phyloP scores from a whole-genome alignment of 2,797 vertebrate species.

The Protonibea diacanthus region DNA sequence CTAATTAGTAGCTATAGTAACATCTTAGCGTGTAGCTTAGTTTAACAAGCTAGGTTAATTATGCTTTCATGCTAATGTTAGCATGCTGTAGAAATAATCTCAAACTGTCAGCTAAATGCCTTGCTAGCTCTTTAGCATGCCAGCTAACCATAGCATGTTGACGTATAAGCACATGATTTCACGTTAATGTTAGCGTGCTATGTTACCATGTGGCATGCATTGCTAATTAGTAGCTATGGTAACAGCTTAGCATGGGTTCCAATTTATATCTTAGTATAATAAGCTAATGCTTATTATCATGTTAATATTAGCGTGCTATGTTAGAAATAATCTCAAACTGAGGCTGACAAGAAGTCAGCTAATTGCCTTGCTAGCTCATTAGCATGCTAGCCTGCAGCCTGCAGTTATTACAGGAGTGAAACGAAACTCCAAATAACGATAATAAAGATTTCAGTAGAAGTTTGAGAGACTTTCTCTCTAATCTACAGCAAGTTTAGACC shows the following conservation, averaged over 20 bases:
- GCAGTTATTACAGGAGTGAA: no score
- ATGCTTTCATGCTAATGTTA: not conserved
- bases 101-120: no score
- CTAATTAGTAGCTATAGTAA: not conserved
- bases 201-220: not conserved
- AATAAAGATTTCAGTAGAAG: not conserved
- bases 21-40: not conserved
- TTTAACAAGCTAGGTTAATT: not conserved
- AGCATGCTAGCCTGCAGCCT: no score
- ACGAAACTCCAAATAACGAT: not conserved
- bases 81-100: not conserved
- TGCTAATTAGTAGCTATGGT: not conserved
- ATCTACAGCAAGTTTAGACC: not conserved
- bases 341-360: not conserved
- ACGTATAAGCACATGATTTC: no score
- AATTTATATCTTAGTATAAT: not conserved
- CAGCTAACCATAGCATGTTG: no score
- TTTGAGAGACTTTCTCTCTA: not conserved
- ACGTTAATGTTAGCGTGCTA: not conserved
- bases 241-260: not conserved
- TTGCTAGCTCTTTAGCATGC: no score
- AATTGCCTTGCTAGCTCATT: no score
- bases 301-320: not conserved
- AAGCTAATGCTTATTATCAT: no score
- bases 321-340: not conserved